phyloP scores from a whole-genome alignment of 2,797 vertebrate species.

The Percopsis omiscomaycus region DNA sequence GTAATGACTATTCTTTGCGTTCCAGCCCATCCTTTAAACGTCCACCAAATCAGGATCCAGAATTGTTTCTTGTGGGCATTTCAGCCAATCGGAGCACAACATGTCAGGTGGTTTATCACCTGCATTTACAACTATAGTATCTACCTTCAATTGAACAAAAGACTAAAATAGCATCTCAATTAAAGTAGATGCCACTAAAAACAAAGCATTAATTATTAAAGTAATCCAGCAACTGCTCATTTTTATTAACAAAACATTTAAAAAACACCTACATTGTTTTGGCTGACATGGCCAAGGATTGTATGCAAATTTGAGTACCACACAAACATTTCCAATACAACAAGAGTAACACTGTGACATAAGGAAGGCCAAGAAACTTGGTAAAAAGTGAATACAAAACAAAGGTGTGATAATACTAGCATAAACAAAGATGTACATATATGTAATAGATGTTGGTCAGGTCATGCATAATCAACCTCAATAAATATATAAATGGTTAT shows the following conservation, averaged over 20 bases:
- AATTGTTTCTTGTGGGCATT: no score
- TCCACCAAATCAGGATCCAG: no score
- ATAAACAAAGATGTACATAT: constrained; percentile 20
- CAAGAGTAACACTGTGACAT: constrained; percentile 1
- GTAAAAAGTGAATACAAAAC: constrained; percentile 17
- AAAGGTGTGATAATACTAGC: constrained; percentile 19
- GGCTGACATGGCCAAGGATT: constrained; percentile 25
- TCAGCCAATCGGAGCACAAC: no score
- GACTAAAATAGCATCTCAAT: no score
- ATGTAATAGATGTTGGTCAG: constrained; percentile 14
- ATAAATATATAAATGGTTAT: constrained; percentile 53
- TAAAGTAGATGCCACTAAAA: not conserved
- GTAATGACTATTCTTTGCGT: no score
- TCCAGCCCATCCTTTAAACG: no score
- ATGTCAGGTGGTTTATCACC: not conserved
- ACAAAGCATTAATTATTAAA: not conserved
- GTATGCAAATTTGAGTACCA: constrained; percentile 35
- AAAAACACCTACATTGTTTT: constrained; percentile 36
- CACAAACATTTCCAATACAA: constrained; percentile 5
- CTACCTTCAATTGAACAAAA: no score
- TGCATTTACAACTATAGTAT: not conserved
- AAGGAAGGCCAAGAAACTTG: not conserved
- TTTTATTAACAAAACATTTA: constrained; percentile 50
- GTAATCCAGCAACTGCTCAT: not conserved
- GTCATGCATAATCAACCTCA: constrained; percentile 55